Evolutionary conservation across 53 echinoderm and acorn worm genomes (phyloP).

Genomic region (Hippasteria phrygiana): DNA sequence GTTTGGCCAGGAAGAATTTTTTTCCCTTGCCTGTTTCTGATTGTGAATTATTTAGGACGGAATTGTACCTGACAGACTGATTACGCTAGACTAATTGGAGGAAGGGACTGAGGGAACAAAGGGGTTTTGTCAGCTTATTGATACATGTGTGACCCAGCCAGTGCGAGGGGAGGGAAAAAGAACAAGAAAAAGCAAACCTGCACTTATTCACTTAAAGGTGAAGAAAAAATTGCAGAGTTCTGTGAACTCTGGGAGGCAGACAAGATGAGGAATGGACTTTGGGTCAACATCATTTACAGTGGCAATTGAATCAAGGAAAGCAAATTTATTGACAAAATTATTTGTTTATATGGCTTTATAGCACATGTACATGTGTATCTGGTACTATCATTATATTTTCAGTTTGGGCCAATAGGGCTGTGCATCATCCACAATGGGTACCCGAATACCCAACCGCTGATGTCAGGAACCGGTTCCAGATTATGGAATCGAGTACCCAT

Average conservation of each 20-base stretch:
- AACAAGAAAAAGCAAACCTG: not conserved
- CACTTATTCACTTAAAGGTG: constrained; percentile 55
- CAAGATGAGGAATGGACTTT: not conserved
- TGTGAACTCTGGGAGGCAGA: not conserved
- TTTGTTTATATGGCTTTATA: too few relatives aligned
- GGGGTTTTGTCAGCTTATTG: not conserved
- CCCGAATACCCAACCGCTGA: too few relatives aligned
- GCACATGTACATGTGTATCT: too few relatives aligned
- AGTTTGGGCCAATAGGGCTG: too few relatives aligned
- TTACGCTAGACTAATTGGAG: constrained; percentile 47
- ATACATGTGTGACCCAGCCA: not conserved
- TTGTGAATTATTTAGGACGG: constrained; percentile 40
- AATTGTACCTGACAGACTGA: constrained; percentile 46
- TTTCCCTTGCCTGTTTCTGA: not conserved
- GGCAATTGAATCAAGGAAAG: too few relatives aligned
- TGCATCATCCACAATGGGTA: too few relatives aligned
- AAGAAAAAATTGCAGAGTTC: not conserved
- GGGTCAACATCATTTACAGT: not conserved
- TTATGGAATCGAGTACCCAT: too few relatives aligned
- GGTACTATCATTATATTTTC: too few relatives aligned
- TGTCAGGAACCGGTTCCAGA: too few relatives aligned
- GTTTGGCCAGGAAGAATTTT: constrained; percentile 2
- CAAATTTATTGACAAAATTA: too few relatives aligned
- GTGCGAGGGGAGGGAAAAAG: not conserved
- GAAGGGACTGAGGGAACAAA: constrained; percentile 2